Base-by-base conservation (phyloP, 1,140 invertebrate species). In the Drosophila baimaii region DNA sequence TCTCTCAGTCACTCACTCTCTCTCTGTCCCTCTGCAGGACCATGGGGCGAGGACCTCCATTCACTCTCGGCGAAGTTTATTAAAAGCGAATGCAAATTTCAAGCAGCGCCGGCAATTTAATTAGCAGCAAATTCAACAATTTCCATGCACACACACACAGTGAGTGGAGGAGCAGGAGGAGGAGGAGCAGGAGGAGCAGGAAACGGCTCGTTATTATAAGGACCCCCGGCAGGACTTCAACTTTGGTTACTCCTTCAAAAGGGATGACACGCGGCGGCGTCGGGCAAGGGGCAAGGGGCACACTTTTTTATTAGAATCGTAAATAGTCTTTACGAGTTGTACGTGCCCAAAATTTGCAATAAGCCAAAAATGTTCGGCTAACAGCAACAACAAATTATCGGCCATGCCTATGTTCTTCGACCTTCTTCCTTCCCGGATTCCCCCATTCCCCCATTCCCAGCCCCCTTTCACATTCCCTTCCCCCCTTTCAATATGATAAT, bases 271-370 rank as follows among this genome's bases (percentile, higher is more conserved):
- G 51, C 51, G 49, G 19, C 7, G 58, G 31, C 5, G 7, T 35
- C 49, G 19, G 31, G 51, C 51, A 10, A 54, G 19, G 31, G 51
- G 31, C 6, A 54, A 29, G 83, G 82, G 74, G 74, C 70, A 81
- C 81, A 88, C 61, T 89, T 89, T 89, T 89, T 89, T 89, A 90
- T 89, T 89, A 90, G 80, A 89, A 84, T 89, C 84, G 84, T 89
- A 89, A 89, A 89, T 89, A 89, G 84, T 89, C 84, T 89, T 89
- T 89, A 89, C 81, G 84, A 84, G 84, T 80, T 80, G 84, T 89
- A 89, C 84, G 84, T 89, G 84, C 77, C 69, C 84, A 89, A 89
- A 89, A 89, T 89, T 89, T 78, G 73, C 84, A 89, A 88, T 88
- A 88, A 88, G 84, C 83, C 75, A 84, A 88, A 69, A 81, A 79